phyloP scores from a whole-genome alignment of 2,888 invertebrate species.

The Lampropteryx suffumata region DNA sequence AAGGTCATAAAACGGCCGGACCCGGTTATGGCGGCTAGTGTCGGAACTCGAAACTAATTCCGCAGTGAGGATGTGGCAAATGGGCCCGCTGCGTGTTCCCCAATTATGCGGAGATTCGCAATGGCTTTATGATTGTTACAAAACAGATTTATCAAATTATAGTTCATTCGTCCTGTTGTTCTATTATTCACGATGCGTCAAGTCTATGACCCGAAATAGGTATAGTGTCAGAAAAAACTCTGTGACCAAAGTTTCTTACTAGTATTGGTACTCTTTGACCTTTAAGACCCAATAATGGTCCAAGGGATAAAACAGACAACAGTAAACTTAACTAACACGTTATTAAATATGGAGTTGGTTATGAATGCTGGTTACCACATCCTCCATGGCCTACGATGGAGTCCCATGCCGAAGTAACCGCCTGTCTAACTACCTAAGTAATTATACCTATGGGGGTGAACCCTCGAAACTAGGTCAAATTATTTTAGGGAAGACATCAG shows the following conservation, averaged over 20 bases:
- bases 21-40: not conserved
- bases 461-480: constrained; percentile 31
- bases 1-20: constrained; percentile 3
- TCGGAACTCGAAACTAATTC: not conserved
- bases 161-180: too few species aligned
- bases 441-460: constrained; percentile 24
- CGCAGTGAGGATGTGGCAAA: constrained; percentile 5
- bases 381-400: constrained; percentile 5
- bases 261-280: too few species aligned
- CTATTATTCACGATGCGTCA: too few species aligned
- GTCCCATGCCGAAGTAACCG: constrained; percentile 3
- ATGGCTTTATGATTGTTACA: too few species aligned
- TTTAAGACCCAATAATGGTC: too few species aligned
- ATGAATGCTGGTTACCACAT: not conserved
- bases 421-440: constrained; percentile 8
- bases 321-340: too few species aligned
- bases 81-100: constrained; percentile 5
- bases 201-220: too few species aligned
- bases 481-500: constrained; percentile 22
- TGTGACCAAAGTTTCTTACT: too few species aligned
- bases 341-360: too few species aligned
- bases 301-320: too few species aligned
- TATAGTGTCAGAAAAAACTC: too few species aligned
- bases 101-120: not conserved
- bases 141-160: too few species aligned